Base-by-base conservation (phyloP, 1,140 invertebrate genomes). In the Zeugodacus cucurbitae region DNA sequence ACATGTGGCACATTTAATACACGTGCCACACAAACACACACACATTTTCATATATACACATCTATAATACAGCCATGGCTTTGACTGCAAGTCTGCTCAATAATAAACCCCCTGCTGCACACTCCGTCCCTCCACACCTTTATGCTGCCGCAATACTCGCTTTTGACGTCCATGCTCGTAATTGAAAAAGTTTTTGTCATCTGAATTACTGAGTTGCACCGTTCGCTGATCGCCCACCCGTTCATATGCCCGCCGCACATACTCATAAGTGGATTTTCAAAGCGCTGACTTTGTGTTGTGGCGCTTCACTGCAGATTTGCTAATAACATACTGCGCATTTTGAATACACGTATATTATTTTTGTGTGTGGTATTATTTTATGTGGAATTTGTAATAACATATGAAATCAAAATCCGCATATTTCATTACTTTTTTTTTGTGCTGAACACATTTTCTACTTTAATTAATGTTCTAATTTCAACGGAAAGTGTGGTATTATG, bases 171-270 rank as follows among this genome's bases (percentile, higher is more conserved):
- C 44, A 29, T 54, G 37, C 70, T 82, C 74, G 74, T 82, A 82
- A 82, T 82, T 82, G 74, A 82, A 82, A 82, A 82, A 82, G 44
- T 82, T 54, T 82, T 82, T 82, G 74, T 82, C 74, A 82, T 48
- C 34, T 74, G 67, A 74, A 74, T 41, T 74, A 48, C 74, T 82
- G 74, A 82, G 26, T 82, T 82, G 34, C 41, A 7, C 64, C 17
- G 22, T 26, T 34, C 32, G 26, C 14, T 34, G 26, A 37, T 29
- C 32, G 14, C 32, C 64, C 26, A 11, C 3, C 17, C 29, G 64
- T 70, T 29, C 22, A 70, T 3, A 0, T 2, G 8, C 41, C 29
- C 74, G 0, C 41, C 41, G 6, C 29, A 48, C 8, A 34, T 7
- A 22, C 7, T 22, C 11, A 6, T 74, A 29, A 54, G n/a, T 82